phyloP scores from a whole-genome alignment of 2,888 invertebrate species.

The Drosophila nr. medialis region DNA sequence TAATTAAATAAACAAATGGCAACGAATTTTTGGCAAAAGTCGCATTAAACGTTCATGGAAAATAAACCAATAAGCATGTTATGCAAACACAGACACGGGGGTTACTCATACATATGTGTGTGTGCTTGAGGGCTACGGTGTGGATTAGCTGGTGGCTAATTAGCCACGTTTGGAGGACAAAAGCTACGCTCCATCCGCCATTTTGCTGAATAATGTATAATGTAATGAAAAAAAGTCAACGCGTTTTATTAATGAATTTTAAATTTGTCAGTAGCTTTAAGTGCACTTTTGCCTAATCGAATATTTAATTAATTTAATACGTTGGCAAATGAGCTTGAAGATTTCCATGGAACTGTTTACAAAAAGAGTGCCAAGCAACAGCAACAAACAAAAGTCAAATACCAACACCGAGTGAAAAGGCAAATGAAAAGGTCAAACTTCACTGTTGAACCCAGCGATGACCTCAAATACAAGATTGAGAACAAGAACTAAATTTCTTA shows the following conservation, averaged over 20 bases:
- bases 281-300: conserved; percentile 59
- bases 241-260: conserved; percentile 44
- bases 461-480: conserved; percentile 79
- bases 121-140: not conserved
- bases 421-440: conserved; percentile 16
- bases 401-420: conserved; percentile 35
- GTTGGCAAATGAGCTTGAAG: conserved; percentile 60
- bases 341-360: conserved; percentile 47
- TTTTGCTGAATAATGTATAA: conserved; percentile 19
- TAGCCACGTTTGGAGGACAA: conserved; percentile 14
- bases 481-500: conserved; percentile 77
- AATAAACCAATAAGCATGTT: conserved; percentile 39
- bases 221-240: conserved; percentile 2
- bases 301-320: conserved; percentile 75
- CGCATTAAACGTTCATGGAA: conserved; percentile 55
- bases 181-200: not conserved
- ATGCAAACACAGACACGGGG: conserved; percentile 18
- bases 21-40: conserved; percentile 47
- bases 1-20: conserved; percentile 80
- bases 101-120: conserved; percentile 2
- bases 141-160: conserved; percentile 37
- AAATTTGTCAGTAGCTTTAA: conserved; percentile 27
- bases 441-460: conserved; percentile 28
- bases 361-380: not conserved
- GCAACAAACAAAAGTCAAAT: conserved; percentile 28